Conservation (phyloP, 2,888 invertebrate species). For the Scaptomyza cyrtandrae region DNA sequence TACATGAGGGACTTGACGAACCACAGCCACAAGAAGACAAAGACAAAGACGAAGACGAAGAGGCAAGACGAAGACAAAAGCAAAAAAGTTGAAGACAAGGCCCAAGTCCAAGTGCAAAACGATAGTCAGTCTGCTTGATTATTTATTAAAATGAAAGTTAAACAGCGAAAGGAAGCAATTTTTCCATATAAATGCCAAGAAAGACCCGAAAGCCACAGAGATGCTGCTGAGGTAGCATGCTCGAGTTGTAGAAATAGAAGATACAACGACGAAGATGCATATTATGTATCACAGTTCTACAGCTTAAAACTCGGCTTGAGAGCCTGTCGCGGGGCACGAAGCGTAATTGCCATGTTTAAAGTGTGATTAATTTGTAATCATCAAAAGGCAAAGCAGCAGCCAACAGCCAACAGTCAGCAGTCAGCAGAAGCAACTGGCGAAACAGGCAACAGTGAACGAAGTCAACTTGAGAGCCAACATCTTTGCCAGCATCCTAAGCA, state of each 20-base stretch:
- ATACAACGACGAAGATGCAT: conserved; percentile 32
- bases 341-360: conserved; percentile 79
- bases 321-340: conserved; percentile 47
- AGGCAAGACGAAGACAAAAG: conserved; percentile 6
- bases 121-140: conserved; percentile 71
- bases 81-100: conserved; percentile 13
- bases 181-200: conserved; percentile 64
- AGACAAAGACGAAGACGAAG: conserved; percentile 17
- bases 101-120: conserved; percentile 37
- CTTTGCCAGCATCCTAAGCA: conserved; percentile 36
- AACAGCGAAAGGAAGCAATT: conserved; percentile 78
- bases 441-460: conserved; percentile 13
- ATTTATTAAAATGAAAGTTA: conserved; percentile 79
- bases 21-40: conserved; percentile 50
- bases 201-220: conserved; percentile 10
- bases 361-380: conserved; percentile 80
- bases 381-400: conserved; percentile 62
- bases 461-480: conserved; percentile 32
- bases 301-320: conserved; percentile 17
- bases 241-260: not conserved
- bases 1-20: conserved; percentile 77
- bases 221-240: conserved; percentile 24
- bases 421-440: conserved; percentile 5
- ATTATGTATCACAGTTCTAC: conserved; percentile 33
- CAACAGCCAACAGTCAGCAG: conserved; percentile 18